Evolutionary conservation across 1,140 invertebrate genomes (phyloP), one percentile per base, ranked within the genome.

Genomic region (Bombus affinis): DNA sequence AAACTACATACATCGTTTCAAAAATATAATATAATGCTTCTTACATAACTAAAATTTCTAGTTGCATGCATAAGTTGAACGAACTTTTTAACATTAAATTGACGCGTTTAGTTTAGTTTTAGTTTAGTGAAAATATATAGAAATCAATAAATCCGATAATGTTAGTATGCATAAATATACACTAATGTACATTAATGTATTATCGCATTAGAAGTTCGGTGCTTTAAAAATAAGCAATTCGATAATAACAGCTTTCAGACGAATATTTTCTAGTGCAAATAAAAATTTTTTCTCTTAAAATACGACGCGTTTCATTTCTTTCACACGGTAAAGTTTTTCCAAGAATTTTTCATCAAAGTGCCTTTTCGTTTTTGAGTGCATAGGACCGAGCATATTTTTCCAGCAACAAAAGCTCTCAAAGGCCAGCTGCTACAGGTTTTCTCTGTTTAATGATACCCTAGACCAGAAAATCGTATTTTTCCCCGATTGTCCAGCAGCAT

Each of bases 81-180:
- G 8, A 22, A 15, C n/a, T 57, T 32, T 70, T 78, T 70, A 65
- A 78, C 22, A 53, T 3, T 4, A 70, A 10, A 71, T 71, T 79
- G 65, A 71, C 15, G n/a, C 37, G 47, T 78, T 78, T 84, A 84
- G 37, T 71, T 53, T n/a, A n/a, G n/a, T n/a, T n/a, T n/a, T n/a
- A n/a, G n/a, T n/a, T n/a, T n/a, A n/a, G n/a, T n/a, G n/a, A 62
- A 59, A 84, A 79, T 53, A 84, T 70, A 28, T 53, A 39, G 35
- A 53, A 42, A 28, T 77, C 32, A 28, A 53, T 59, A 78, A 78
- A 70, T 78, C 22, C 32, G 44, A 79, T 84, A 78, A 71, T 22
- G 47, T 53, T 6, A 53, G 6, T 32, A 72, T 25, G n/a, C n/a
- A 28, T 39, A 0, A 18, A 42, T 62, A 25, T 10, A 53, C 32